phyloP scores from a whole-genome alignment of 37 sponge, comb jelly and placozoan genomes.

The Geodia barretti region DNA sequence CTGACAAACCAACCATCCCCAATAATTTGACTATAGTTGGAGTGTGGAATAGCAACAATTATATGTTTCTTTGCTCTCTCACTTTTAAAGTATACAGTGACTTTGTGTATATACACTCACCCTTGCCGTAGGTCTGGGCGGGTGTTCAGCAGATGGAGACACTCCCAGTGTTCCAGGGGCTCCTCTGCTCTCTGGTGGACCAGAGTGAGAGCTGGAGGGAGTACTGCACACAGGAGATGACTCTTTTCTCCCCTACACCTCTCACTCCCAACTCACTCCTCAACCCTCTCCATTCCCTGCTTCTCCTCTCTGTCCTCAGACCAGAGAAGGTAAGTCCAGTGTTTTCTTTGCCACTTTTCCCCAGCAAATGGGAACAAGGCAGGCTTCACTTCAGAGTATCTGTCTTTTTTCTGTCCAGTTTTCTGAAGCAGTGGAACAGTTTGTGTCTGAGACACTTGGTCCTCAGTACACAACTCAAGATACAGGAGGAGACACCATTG shows the following conservation, averaged over 20 bases:
- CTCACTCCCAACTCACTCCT: neutral
- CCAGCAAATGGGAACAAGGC: too few relatives aligned
- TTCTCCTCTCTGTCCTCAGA: constrained; percentile 45
- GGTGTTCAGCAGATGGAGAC: neutral
- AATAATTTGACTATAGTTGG: too few relatives aligned
- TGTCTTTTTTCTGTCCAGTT: constrained; percentile 9
- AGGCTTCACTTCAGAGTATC: neutral
- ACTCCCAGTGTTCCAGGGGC: neutral
- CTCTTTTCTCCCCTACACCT: neutral
- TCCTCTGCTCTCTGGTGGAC: neutral
- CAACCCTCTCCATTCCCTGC: constrained; percentile 31
- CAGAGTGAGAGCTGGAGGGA: neutral
- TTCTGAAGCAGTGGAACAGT: constrained; percentile 5
- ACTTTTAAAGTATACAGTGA: neutral
- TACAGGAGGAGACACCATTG: neutral
- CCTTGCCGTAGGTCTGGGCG: neutral
- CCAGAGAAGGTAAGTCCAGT: constrained; percentile 40
- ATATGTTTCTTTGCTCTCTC: too few relatives aligned
- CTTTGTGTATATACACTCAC: neutral
- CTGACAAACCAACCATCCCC: too few relatives aligned
- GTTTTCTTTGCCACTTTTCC: too few relatives aligned
- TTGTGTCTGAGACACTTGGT: constrained; percentile 24
- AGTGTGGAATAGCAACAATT: too few relatives aligned
- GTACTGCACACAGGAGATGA: neutral
- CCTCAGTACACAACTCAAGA: neutral